Base-by-base conservation (phyloP, 2,888 invertebrate species). In the Tromatobia lineatoria region DNA sequence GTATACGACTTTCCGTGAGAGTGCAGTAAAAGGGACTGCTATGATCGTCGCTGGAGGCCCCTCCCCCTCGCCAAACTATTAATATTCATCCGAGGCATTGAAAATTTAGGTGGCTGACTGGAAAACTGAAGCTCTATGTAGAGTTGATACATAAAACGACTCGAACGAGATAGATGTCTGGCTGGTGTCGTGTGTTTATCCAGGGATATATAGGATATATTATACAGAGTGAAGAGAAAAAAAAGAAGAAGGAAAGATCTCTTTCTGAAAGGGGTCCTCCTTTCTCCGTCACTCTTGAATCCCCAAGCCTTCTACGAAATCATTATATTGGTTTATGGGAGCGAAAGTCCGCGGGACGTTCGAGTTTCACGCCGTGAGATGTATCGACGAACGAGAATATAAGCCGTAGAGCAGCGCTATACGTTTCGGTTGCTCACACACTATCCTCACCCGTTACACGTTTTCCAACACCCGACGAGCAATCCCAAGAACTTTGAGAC, bases 301-400 rank as follows among this genome's bases (percentile, higher is more conserved):
- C 82, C 78, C 66, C 59, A 78, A 75, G 61, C 70, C 73, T 86
- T 86, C 86, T 61, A 61, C 82, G 86, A 86, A 85, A 82, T 86
- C 82, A 86, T 86, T 86, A 86, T 82, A 85, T 85, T 85, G 85
- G 85, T 82, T 82, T 82, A 85, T 85, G 82, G 78, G 67, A 61
- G 70, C 70, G 20, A 61, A 64, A 67, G 64, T 64, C 70, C 76
- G 57, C 18, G 80, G 77, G 54, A 20, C 73, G 77, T 83, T 83
- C 79, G 64, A 79, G 74, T 83, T 83, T 83, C 74, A 83, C 70
- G 23, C 69, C 47, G 42, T 45, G 59, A 69, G 77, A 69, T 42
- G 20, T 29, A 74, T 25, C 23, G 54, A 77, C 57, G 59, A 59
- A 42, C n/a, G 8, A 42, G 50, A 67, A 64, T 50, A 75, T 70